Evolutionary conservation across 2,888 invertebrate species (phyloP).

Genomic region (Eilema caniola): DNA sequence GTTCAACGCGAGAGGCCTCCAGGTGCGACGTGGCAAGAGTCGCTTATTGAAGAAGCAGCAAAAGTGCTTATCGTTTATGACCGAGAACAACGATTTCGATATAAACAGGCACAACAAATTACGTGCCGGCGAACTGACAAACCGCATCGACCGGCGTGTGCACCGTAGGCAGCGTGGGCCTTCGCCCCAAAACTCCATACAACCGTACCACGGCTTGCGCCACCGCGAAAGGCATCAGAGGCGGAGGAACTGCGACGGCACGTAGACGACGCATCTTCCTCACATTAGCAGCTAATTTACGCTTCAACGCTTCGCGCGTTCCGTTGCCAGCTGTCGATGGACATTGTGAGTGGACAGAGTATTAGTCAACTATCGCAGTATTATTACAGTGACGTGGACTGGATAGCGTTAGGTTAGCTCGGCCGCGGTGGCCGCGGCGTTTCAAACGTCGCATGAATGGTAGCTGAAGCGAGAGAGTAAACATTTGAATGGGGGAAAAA

Average conservation of each 20-base stretch:
- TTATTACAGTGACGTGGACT: slow-evolving; percentile 86
- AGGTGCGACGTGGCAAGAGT: slow-evolving; percentile 81
- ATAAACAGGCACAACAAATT: slow-evolving; percentile 88
- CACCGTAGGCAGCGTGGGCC: slow-evolving; percentile 76
- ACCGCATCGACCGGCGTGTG: slow-evolving; percentile 69
- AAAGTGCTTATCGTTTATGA: slow-evolving; percentile 89
- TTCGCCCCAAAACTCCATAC: slow-evolving; percentile 74
- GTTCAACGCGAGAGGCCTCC: slow-evolving; percentile 88
- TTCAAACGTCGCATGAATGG: slow-evolving; percentile 81
- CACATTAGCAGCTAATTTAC: slow-evolving; percentile 78
- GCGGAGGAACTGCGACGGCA: slow-evolving; percentile 83
- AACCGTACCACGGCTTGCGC: slow-evolving; percentile 78
- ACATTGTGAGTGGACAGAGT: slow-evolving; percentile 85
- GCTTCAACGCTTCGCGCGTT: slow-evolving; percentile 85
- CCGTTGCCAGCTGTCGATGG: slow-evolving; percentile 84
- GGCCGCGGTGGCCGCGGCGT: slow-evolving; percentile 78
- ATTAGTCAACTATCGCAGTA: slow-evolving; percentile 87
- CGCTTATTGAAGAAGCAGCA: slow-evolving; percentile 76
- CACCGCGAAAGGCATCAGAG: slow-evolving; percentile 81
- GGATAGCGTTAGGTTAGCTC: slow-evolving; percentile 83
- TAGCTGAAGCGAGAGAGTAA: slow-evolving; percentile 84
- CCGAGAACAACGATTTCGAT: slow-evolving; percentile 88
- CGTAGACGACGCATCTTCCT: slow-evolving; percentile 68
- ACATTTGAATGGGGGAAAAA: slow-evolving; percentile 81
- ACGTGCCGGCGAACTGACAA: slow-evolving; percentile 79